Conservation (phyloP, 2,888 invertebrate genomes). For the Dorcus hopei region DNA sequence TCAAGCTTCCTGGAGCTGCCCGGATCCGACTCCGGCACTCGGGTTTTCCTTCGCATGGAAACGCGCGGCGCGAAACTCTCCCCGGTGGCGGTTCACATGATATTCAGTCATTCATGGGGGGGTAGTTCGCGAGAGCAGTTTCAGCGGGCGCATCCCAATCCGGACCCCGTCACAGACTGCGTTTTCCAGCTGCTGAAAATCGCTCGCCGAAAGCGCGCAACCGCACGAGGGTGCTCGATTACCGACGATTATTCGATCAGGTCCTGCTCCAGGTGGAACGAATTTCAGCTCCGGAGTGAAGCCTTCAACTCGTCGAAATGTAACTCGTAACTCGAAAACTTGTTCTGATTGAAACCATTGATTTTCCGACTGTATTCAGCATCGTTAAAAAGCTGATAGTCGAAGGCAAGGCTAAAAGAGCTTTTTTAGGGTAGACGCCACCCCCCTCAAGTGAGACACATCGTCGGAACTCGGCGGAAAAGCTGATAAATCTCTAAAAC, state of each 20-base stretch:
- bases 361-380: no score
- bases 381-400: no score
- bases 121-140: not conserved
- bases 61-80: no score
- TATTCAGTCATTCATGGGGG: not conserved
- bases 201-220: not conserved
- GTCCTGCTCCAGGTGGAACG: not conserved
- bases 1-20: not conserved
- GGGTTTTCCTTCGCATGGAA: not conserved
- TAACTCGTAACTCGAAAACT: no score
- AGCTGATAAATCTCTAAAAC: no score
- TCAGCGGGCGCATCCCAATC: constrained; percentile 3
- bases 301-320: no score
- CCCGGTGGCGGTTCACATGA: not conserved
- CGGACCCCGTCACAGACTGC: constrained; percentile 3
- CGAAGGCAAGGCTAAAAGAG: no score
- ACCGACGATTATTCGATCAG: constrained; percentile 13
- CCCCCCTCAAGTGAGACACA: no score
- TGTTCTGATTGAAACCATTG: no score
- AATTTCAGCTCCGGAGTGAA: no score
- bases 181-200: constrained; percentile 10
- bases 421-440: no score
- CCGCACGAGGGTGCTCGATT: constrained; percentile 8
- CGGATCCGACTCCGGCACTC: not conserved
- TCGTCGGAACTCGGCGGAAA: no score